A percentile compares a stretch with the other conserved stretches of the same genome.
Evolutionary conservation across 2,113 vertebrate species (phyloP).

Genomic region (Nyctereutes procyonoides): DNA sequence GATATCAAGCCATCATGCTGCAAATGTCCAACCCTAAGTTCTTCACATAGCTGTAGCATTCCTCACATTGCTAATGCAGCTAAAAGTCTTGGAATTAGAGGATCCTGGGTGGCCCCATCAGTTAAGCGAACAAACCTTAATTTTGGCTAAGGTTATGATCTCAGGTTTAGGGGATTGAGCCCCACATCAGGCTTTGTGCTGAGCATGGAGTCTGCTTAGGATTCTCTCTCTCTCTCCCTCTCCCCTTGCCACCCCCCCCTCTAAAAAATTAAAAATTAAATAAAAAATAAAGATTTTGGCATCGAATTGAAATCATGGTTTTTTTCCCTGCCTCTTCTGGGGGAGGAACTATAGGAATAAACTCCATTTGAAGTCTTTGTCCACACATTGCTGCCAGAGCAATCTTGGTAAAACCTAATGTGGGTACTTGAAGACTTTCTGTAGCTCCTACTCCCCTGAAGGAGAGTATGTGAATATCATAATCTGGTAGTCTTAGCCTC

Average conservation of each 20-base stretch:
- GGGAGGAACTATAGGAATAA: background rate
- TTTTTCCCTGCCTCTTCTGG: background rate
- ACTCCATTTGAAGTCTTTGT: background rate
- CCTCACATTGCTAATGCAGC: background rate
- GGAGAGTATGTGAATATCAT: background rate
- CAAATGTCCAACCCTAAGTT: conserved; percentile 11
- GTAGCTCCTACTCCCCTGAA: background rate
- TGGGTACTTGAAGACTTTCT: background rate
- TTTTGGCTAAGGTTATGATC: too few relatives aligned
- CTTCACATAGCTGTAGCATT: background rate
- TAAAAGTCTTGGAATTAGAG: background rate
- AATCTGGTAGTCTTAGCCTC: background rate
- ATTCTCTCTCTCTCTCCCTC: too few relatives aligned
- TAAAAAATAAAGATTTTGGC: background rate
- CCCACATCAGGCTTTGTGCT: too few relatives aligned
- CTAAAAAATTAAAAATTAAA: too few relatives aligned
- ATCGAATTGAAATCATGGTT: background rate
- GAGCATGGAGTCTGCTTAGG: too few relatives aligned
- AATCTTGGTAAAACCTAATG: background rate
- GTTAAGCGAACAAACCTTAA: background rate
- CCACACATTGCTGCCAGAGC: background rate
- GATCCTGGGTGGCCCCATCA: background rate
- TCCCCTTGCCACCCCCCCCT: too few relatives aligned
- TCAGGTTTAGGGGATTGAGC: too few relatives aligned
- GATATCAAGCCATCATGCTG: background rate